Evolutionary conservation across 1,140 invertebrate species (phyloP).

Genomic region (Chrysomallon squamiferum): DNA sequence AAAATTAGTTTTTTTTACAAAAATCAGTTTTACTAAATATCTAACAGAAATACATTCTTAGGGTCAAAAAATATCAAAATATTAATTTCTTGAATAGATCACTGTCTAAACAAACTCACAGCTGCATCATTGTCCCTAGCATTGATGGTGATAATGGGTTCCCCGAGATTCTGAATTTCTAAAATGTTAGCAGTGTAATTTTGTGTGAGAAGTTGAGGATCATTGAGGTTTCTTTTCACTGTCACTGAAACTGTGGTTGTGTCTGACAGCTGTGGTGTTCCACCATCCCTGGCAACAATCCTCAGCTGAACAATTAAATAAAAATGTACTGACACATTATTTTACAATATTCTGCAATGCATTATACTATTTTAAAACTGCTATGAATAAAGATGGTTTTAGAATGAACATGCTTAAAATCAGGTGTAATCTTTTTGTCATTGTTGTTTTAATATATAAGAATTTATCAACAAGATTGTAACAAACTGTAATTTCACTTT

Average conservation of each 20-base stretch:
- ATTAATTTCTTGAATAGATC: no score
- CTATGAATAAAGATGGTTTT: no score
- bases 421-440: no score
- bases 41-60: no score
- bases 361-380: no score
- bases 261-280: slow-evolving; percentile 36
- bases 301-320: slow-evolving; percentile 25
- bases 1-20: no score
- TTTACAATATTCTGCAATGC: not conserved
- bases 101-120: slow-evolving; percentile 26
- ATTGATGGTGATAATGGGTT: slow-evolving; percentile 67
- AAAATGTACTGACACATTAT: not conserved
- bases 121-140: slow-evolving; percentile 55
- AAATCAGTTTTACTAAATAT: no score
- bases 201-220: slow-evolving; percentile 73
- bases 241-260: slow-evolving; percentile 37
- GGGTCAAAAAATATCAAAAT: no score
- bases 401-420: no score
- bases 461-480: no score
- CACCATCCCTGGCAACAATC: slow-evolving; percentile 41
- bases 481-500: no score
- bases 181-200: slow-evolving; percentile 23
- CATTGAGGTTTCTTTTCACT: slow-evolving; percentile 56
- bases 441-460: no score
- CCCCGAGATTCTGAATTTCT: slow-evolving; percentile 17